These are phyloP conservation scores for Caenorhabditis sp. DNA, from an alignment of 2,888 invertebrate genomes.

Conservation along the genomic window DNA sequence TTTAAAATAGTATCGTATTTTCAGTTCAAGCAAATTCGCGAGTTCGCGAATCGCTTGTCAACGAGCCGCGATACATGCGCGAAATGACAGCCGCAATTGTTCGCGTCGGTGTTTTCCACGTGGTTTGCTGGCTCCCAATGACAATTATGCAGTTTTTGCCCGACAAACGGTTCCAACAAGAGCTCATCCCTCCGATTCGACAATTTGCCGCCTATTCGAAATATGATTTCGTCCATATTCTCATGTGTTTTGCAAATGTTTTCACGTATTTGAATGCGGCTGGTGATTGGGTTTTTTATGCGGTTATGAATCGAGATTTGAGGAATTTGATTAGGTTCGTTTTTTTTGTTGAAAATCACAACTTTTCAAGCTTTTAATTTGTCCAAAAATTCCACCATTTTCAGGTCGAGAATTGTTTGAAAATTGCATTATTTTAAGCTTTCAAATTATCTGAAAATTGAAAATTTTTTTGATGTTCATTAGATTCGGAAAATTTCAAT, in stretches of 20 bases:
- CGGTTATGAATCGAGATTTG: constrained; percentile 68
- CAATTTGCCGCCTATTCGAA: constrained; percentile 52
- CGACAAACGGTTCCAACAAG: constrained; percentile 43
- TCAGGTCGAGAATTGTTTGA: too few relatives aligned
- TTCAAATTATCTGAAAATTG: too few relatives aligned
- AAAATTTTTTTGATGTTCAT: too few relatives aligned
- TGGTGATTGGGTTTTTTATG: constrained; percentile 69
- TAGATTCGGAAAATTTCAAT: background rate
- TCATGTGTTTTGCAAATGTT: constrained; percentile 62
- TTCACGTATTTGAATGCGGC: constrained; percentile 67
- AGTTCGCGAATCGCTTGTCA: constrained; percentile 55
- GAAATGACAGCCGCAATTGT: constrained; percentile 69
- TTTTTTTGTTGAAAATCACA: background rate
- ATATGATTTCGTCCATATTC: constrained; percentile 46
- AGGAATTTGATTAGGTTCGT: constrained; percentile 65
- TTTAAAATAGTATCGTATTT: too few relatives aligned
- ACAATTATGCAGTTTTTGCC: constrained; percentile 47
- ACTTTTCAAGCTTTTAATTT: too few relatives aligned
- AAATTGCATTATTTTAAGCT: too few relatives aligned
- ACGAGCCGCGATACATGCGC: constrained; percentile 68
- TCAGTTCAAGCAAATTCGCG: constrained; percentile 48
- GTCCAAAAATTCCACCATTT: too few relatives aligned
- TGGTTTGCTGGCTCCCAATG: constrained; percentile 67
- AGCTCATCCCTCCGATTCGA: constrained; percentile 47
- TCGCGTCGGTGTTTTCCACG: constrained; percentile 68